Base-by-base conservation (phyloP, 2,888 invertebrate genomes). In the Aromia moschata region DNA sequence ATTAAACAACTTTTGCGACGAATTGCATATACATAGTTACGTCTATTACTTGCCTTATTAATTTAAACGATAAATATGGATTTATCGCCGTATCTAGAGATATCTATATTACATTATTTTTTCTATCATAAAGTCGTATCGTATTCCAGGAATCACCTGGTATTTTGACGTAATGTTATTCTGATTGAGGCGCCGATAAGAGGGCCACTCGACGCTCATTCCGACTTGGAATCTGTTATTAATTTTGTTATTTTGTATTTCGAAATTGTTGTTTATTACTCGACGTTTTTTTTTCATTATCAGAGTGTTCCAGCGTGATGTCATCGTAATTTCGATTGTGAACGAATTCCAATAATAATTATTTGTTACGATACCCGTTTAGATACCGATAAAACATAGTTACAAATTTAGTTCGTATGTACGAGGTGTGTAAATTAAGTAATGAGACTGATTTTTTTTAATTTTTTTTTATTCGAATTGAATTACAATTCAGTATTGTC, bases 231-330 rank as follows among this genome's bases (percentile, higher is more conserved):
- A n/a, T n/a, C n/a, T n/a, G n/a, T n/a, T n/a, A n/a, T 37, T 33
- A 11, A 33, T 33, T n/a, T 33, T 33, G 3, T 33, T 33, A 33
- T 2, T 33, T 5, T 10, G 11, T 33, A 11, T 36, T 47, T 47
- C 47, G 9, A 36, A 46, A 25, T 43, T 43, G n/a, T 46, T 33
- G 37, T 47, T 47, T 37, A 20, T 37, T 17, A 37, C 47, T 10
- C 11, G 25, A 5, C 7, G 25, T 33, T n/a, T 14, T 47, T n/a
- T n/a, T n/a, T n/a, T n/a, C n/a, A n/a, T n/a, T 47, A 47, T 47
- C 47, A n/a, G 37, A 11, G n/a, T n/a, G n/a, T n/a, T n/a, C n/a
- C n/a, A n/a, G n/a, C n/a, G 18, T 47, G 46, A 46, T 36, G 46
- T 47, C 47, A 47, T n/a, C n/a, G n/a, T 43, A 17, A 20, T 47